Conservation (phyloP, 2,113 vertebrate genomes). For the Dasypus novemcinctus region DNA sequence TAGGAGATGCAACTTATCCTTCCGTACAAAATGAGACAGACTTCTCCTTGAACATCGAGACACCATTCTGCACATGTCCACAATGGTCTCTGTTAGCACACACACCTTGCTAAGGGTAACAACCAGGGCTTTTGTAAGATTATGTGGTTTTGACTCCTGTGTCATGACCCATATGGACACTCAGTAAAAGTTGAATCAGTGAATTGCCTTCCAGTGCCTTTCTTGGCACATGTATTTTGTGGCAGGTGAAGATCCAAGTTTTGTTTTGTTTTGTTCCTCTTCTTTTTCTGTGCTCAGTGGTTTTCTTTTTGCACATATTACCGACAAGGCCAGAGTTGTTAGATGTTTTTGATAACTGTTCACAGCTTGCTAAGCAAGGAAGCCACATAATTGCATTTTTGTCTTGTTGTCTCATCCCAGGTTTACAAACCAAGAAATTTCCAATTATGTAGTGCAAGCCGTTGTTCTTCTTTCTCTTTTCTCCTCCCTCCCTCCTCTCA, state of each 20-base stretch:
- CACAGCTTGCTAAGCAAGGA: conserved; percentile 57
- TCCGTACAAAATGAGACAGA: not conserved
- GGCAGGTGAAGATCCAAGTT: conserved; percentile 41
- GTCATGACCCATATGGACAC: not conserved
- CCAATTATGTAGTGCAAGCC: not conserved
- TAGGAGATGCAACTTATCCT: not conserved
- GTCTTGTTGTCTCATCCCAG: not conserved
- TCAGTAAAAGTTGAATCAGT: conserved; percentile 19
- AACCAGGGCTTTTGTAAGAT: not conserved
- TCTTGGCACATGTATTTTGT: not conserved
- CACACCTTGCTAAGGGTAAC: not conserved
- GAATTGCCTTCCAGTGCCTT: conserved; percentile 49
- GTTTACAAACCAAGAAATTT: conserved; percentile 33
- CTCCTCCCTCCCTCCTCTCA: no score
- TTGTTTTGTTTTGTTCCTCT: conserved; percentile 36
- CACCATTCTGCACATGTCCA: not conserved
- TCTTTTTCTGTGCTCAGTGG: conserved; percentile 28
- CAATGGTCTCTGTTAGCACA: not conserved
- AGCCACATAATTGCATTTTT: not conserved
- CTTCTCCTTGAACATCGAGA: not conserved
- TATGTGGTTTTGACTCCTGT: not conserved
- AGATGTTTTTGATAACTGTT: conserved; percentile 47
- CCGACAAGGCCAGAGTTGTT: conserved; percentile 22
- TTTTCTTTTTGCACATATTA: conserved; percentile 41
- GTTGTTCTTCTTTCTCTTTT: not conserved